Conservation (phyloP, 2,888 invertebrate species). For the Polylopha cassiicola region DNA sequence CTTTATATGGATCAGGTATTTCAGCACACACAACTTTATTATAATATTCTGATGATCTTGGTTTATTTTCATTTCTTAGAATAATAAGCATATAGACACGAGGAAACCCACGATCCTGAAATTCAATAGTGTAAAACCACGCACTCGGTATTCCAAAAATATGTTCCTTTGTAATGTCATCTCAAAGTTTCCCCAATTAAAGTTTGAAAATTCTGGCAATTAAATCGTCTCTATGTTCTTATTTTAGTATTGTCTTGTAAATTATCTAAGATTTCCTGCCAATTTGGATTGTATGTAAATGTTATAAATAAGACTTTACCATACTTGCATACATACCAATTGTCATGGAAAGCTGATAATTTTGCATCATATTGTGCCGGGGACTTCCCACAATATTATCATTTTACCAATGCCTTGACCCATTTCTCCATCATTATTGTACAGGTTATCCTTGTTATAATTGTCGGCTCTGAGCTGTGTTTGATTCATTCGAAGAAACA, state of each 20-base stretch:
- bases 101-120: conserved; percentile 36
- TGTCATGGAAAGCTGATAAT: conserved; percentile 54
- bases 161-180: conserved; percentile 25
- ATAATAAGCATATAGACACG: conserved; percentile 30
- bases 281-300: conserved; percentile 55
- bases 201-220: conserved; percentile 39
- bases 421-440: conserved; percentile 26
- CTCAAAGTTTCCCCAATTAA: conserved; percentile 32
- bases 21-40: conserved; percentile 24
- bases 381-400: conserved; percentile 36
- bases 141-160: conserved; percentile 27
- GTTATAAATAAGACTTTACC: conserved; percentile 58
- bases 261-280: conserved; percentile 45
- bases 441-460: conserved; percentile 31
- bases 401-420: conserved; percentile 31
- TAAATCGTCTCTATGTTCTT: conserved; percentile 43
- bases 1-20: conserved; percentile 22
- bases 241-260: conserved; percentile 30
- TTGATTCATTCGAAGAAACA: conserved; percentile 25
- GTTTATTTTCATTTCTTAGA: conserved; percentile 31
- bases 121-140: conserved; percentile 34
- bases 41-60: conserved; percentile 23
- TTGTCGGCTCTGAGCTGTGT: conserved; percentile 26
- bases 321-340: conserved; percentile 46
- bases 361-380: conserved; percentile 40